Base-by-base conservation (phyloP, 2,113 vertebrate species). In the Lates calcarifer region DNA sequence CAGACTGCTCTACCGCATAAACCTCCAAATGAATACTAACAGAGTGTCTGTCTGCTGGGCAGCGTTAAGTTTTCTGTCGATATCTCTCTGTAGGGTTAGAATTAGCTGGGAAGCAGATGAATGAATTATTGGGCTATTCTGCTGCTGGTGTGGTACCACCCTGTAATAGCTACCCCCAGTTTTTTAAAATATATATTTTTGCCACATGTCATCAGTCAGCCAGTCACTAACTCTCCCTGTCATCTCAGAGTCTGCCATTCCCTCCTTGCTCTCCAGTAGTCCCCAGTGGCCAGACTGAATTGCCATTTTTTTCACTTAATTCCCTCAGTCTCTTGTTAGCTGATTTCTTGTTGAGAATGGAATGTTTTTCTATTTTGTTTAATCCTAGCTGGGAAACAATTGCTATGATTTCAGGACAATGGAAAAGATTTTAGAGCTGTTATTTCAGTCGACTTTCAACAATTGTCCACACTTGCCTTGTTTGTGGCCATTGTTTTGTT, bases 1-100 rank as follows among this genome's bases (percentile, higher is more conserved):
- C 71, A 70, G 24, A 58, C 26, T 39, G 47, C 70, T 71, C 17
- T 26, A 61, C 2, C 78, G 41, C 49, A 62, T 17, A 45, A 47
- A 58, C 58, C 33, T 71, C 28, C 15, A 39, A 26, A 26, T 57
- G 66, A 74, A 78, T 37, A 60, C 56, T 1, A 41, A 57, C 22
- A 70, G 41, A 68, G 28, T 55, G 43, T 73, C 24, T 77, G 17
- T 62, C 29, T 71, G 51, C 43, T 74, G 3, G 49, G 24, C 3
- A 35, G 17, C 20, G 28, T n/a, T 60, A 31, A n/a, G n/a, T n/a
- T n/a, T n/a, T n/a, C n/a, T n/a, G n/a, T n/a, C n/a, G n/a, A n/a
- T n/a, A n/a, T n/a, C n/a, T n/a, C n/a, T n/a, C n/a, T n/a, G n/a
- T n/a, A n/a, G n/a, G n/a, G n/a, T n/a, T n/a, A n/a, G n/a, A n/a